A percentile compares a stretch with the other conserved stretches of the same genome.
These are phyloP conservation scores for Malaclemys terrapin DNA, from an alignment of 2,113 vertebrate species.

Conservation along the genomic window DNA sequence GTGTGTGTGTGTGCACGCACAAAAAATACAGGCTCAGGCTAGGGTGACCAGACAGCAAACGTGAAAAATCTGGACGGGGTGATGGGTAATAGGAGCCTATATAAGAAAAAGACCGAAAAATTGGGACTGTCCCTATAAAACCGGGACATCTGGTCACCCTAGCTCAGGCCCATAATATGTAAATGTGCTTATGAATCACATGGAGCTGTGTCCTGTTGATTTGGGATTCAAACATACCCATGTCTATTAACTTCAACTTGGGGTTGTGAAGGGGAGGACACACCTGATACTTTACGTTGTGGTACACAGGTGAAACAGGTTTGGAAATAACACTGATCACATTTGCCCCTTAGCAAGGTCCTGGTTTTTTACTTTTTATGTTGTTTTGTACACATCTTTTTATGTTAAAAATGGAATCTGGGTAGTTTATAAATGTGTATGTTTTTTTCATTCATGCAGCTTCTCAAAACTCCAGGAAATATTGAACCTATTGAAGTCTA, in stretches of 20 bases:
- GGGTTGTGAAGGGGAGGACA: not conserved
- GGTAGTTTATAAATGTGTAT: not conserved
- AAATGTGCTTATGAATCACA: not conserved
- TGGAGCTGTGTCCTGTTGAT: not conserved
- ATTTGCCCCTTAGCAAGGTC: not conserved
- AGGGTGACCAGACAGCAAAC: too few species aligned
- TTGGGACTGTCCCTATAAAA: too few species aligned
- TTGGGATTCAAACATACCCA: not conserved
- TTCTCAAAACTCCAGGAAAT: not conserved
- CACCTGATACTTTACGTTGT: not conserved
- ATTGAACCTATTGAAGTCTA: not conserved
- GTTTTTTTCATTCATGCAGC: not conserved
- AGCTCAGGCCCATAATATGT: not conserved
- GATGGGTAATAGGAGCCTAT: too few species aligned
- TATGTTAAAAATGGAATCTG: rapidly evolving
- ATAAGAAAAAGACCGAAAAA: too few species aligned
- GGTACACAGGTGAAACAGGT: not conserved
- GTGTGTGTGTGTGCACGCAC: rapidly evolving
- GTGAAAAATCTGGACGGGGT: too few species aligned
- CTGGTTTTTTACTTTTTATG: not conserved
- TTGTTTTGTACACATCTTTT: not conserved
- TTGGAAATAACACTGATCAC: not conserved
- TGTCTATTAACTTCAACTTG: not conserved
- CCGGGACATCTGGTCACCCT: too few species aligned
- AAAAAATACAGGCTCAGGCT: not conserved